These are phyloP conservation scores for Clarias macrocephalus DNA, from an alignment of 2,113 vertebrate species.

Conservation along the genomic window DNA sequence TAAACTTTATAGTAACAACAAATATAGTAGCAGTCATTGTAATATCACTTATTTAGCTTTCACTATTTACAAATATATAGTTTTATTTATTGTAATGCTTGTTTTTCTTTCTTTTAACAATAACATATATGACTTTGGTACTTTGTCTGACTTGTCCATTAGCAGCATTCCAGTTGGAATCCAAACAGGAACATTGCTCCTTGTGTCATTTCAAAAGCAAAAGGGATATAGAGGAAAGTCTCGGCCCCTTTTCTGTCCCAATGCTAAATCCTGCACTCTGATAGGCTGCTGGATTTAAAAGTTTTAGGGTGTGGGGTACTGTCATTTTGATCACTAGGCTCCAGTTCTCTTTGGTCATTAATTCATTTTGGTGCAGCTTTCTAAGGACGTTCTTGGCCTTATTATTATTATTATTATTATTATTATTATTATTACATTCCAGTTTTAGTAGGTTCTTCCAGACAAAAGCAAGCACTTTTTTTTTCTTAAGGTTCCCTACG, in stretches of 20 bases:
- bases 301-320: slow-evolving; percentile 42
- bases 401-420: slow-evolving; percentile 18
- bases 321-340: slow-evolving; percentile 61
- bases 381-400: slow-evolving; percentile 36
- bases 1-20: slow-evolving; percentile 78
- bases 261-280: slow-evolving; percentile 56
- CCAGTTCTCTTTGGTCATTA: slow-evolving; percentile 73
- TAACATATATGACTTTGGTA: slow-evolving; percentile 75
- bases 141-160: slow-evolving; percentile 72
- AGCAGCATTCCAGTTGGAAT: slow-evolving; percentile 78
- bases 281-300: slow-evolving; percentile 60
- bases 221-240: slow-evolving; percentile 65
- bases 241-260: slow-evolving; percentile 35
- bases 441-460: slow-evolving; percentile 70
- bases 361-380: slow-evolving; percentile 70
- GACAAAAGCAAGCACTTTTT: slow-evolving; percentile 55
- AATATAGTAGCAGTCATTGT: slow-evolving; percentile 77
- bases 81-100: slow-evolving; percentile 61
- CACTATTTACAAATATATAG: slow-evolving; percentile 68
- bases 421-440: slow-evolving; percentile 67
- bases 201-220: slow-evolving; percentile 72
- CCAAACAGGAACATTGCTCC: slow-evolving; percentile 70
- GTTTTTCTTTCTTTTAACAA: slow-evolving; percentile 76
- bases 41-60: slow-evolving; percentile 76
- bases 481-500: slow-evolving; percentile 4